A percentile compares a stretch with the other conserved stretches of the same genome.
phyloP scores from a whole-genome alignment of 64 coral and sea anemone species.

The Hydrozoanthus tunicans region DNA sequence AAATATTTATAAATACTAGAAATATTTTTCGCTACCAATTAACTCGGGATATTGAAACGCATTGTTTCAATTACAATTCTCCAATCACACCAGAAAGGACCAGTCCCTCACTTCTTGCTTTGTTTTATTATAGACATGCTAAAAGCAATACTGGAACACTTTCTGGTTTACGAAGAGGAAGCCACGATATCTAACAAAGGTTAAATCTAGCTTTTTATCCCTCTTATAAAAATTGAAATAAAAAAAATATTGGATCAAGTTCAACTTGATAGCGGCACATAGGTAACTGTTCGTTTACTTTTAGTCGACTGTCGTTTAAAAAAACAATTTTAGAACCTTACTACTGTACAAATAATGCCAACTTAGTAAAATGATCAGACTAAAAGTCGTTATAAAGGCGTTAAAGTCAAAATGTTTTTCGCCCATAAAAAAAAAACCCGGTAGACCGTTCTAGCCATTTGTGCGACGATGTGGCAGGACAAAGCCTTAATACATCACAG shows the following conservation, averaged over 20 bases:
- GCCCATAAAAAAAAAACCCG: too few relatives aligned
- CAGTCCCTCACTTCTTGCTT: not conserved
- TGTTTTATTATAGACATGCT: not conserved
- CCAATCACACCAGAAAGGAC: not conserved
- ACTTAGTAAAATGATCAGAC: too few relatives aligned
- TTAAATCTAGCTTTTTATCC: not conserved
- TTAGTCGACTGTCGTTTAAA: not conserved
- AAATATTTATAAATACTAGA: not conserved
- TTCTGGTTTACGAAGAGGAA: not conserved
- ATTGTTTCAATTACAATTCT: not conserved
- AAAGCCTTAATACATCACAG: too few relatives aligned
- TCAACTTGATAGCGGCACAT: not conserved
- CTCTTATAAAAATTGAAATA: slow-evolving; percentile 2
- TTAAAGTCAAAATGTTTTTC: too few relatives aligned
- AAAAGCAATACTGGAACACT: not conserved
- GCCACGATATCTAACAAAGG: not conserved
- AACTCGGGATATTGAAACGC: not conserved
- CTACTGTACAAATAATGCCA: too few relatives aligned
- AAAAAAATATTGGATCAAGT: slow-evolving; percentile 20
- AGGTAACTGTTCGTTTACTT: not conserved
- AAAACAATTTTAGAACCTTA: slow-evolving; percentile 1
- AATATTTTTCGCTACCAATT: not conserved
- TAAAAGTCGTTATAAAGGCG: too few relatives aligned
- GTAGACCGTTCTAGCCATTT: too few relatives aligned
- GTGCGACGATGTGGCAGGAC: too few relatives aligned